These are phyloP conservation scores for Xestia c-nigrum DNA, from an alignment of 2,888 invertebrate genomes.

Conservation along the genomic window DNA sequence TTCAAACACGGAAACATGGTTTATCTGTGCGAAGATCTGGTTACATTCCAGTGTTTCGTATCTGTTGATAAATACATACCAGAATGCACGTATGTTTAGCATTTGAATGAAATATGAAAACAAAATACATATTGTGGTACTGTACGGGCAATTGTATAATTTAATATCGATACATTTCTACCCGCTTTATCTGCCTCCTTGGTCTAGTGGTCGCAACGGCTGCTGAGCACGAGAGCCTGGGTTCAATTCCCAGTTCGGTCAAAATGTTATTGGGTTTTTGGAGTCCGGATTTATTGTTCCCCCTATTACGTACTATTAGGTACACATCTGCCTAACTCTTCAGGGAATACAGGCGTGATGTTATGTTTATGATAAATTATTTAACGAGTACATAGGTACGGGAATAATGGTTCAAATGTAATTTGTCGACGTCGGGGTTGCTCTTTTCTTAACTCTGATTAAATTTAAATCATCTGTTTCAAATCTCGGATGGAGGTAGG, in stretches of 20 bases:
- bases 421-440: slow-evolving; percentile 18
- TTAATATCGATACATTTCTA: slow-evolving; percentile 14
- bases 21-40: slow-evolving; percentile 44
- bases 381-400: slow-evolving; percentile 3
- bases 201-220: neutral
- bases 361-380: neutral
- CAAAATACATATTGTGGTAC: slow-evolving; percentile 35
- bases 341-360: neutral
- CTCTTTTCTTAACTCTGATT: slow-evolving; percentile 20
- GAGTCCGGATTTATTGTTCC: too few relatives aligned
- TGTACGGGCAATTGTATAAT: slow-evolving; percentile 22
- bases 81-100: slow-evolving; percentile 47
- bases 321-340: neutral
- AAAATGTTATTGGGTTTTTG: neutral
- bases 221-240: neutral
- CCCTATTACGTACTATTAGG: too few relatives aligned
- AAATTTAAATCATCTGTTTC: slow-evolving; percentile 34
- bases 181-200: neutral
- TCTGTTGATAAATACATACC: slow-evolving; percentile 62
- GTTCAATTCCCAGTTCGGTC: neutral
- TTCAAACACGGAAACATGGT: slow-evolving; percentile 45
- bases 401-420: slow-evolving; percentile 12
- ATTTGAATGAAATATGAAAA: slow-evolving; percentile 49
- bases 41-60: slow-evolving; percentile 56
- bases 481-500: slow-evolving; percentile 19